Conservation (phyloP, 1,140 invertebrate species). For the Episyrphus balteatus region DNA sequence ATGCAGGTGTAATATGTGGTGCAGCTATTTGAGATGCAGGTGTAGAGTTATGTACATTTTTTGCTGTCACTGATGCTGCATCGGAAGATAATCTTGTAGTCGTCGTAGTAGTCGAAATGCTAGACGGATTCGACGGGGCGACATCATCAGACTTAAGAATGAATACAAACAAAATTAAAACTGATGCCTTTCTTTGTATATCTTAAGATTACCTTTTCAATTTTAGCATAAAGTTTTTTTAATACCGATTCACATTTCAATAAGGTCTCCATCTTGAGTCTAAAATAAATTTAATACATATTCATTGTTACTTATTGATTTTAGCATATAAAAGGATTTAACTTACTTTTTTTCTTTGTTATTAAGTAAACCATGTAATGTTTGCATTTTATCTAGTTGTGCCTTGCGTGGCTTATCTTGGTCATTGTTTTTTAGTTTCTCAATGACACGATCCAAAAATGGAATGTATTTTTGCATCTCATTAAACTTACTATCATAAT, state of each 20-base stretch:
- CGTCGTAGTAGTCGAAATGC: neutral
- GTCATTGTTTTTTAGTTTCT: slow-evolving; percentile 7
- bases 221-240: slow-evolving; percentile 9
- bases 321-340: neutral
- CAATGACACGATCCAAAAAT: slow-evolving; percentile 8
- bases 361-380: slow-evolving; percentile 7
- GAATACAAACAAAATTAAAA: slow-evolving; percentile 1
- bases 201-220: slow-evolving; percentile 8
- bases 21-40: no score
- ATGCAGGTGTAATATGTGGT: no score
- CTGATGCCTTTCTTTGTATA: neutral
- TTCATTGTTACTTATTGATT: neutral
- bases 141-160: neutral
- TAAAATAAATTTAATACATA: slow-evolving; percentile 2
- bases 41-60: no score
- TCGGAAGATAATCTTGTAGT: no score
- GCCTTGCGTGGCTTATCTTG: slow-evolving; percentile 7
- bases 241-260: slow-evolving; percentile 11
- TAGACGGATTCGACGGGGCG: neutral
- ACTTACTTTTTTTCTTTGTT: slow-evolving; percentile 9
- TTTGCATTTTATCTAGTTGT: slow-evolving; percentile 11
- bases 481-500: slow-evolving; percentile 6
- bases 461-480: slow-evolving; percentile 12
- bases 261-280: slow-evolving; percentile 10
- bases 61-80: no score